Evolutionary conservation across 2,888 invertebrate species (phyloP).

Genomic region (Rotaria magnacalcarata): DNA sequence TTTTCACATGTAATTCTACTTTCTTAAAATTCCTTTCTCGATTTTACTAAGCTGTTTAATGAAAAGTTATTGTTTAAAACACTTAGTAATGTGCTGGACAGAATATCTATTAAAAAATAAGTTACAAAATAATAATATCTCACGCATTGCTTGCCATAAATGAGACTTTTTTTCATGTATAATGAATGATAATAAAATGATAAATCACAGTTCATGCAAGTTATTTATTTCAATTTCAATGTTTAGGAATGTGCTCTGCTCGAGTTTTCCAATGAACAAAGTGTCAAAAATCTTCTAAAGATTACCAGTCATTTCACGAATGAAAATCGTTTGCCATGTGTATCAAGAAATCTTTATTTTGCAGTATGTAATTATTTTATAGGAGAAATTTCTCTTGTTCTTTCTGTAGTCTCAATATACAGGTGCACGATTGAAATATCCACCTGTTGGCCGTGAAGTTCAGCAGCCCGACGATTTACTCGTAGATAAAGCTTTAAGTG

Average conservation of each 20-base stretch:
- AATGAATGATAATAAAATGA: background rate
- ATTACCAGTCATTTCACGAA: background rate
- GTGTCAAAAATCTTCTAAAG: background rate
- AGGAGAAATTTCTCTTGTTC: background rate
- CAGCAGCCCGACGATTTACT: background rate
- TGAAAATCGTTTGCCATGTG: slow-evolving; percentile 11
- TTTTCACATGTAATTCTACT: too few species aligned
- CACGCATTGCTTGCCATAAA: too few species aligned
- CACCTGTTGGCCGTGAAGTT: background rate
- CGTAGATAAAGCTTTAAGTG: background rate
- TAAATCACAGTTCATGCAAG: too few species aligned
- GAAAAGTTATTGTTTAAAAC: too few species aligned
- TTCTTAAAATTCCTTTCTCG: too few species aligned
- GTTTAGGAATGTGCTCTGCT: slow-evolving; percentile 30
- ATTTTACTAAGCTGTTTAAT: too few species aligned
- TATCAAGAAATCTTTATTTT: slow-evolving; percentile 30
- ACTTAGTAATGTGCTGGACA: too few species aligned
- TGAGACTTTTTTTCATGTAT: too few species aligned
- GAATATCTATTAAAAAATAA: too few species aligned
- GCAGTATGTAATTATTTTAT: background rate
- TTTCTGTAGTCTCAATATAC: background rate
- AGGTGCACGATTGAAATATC: slow-evolving; percentile 5
- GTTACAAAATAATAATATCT: too few species aligned
- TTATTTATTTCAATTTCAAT: too few species aligned
- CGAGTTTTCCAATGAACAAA: slow-evolving; percentile 18